phyloP scores from a whole-genome alignment of 2,113 vertebrate species.

The Spermophilus dauricus region DNA sequence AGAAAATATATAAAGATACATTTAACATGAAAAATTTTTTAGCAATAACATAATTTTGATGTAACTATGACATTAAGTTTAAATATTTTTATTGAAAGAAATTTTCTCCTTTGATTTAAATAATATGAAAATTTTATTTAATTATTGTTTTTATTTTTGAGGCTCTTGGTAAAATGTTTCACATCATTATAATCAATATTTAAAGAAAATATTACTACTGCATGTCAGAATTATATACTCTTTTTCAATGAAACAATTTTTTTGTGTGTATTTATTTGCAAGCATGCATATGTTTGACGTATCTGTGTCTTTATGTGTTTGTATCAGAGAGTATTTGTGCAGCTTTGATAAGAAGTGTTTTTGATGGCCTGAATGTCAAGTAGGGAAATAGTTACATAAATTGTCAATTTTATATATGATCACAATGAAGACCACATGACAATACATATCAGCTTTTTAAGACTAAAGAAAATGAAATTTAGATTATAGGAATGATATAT shows the following conservation, averaged over 20 bases:
- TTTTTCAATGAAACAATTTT: not conserved
- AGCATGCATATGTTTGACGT: not conserved
- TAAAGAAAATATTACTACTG: not conserved
- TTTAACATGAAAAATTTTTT: slow-evolving; percentile 44
- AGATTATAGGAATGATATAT: not conserved
- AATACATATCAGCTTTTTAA: not conserved
- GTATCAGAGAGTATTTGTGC: not conserved
- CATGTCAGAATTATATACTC: not conserved
- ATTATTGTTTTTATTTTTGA: slow-evolving; percentile 24
- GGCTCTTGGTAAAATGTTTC: not conserved
- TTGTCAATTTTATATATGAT: not conserved
- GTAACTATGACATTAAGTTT: slow-evolving; percentile 37
- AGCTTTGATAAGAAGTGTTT: not conserved
- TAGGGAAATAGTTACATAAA: not conserved
- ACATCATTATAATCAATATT: not conserved
- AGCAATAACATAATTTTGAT: slow-evolving; percentile 35
- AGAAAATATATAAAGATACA: not conserved
- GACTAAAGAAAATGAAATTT: not conserved
- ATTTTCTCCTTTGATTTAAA: slow-evolving; percentile 44
- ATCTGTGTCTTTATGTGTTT: not conserved
- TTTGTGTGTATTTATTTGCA: not conserved
- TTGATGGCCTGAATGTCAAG: not conserved
- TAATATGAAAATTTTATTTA: slow-evolving; percentile 1
- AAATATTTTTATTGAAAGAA: slow-evolving; percentile 36
- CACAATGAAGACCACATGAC: not conserved